Conservation (phyloP, 2,797 vertebrate species). For the Xenops minutus region DNA sequence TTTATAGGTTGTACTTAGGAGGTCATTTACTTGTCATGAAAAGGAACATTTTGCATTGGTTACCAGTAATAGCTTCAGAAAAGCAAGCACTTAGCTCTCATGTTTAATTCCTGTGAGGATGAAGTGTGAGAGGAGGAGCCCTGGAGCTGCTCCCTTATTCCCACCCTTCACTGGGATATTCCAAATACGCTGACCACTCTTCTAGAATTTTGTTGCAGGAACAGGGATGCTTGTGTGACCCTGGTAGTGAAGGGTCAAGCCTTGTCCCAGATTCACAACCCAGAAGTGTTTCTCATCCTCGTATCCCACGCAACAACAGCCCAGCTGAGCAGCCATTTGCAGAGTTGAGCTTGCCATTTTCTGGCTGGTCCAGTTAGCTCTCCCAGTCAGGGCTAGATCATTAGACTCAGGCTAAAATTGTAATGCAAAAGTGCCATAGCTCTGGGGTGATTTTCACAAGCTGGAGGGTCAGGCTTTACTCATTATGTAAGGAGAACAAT, state of each 20-base stretch:
- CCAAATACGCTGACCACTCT: background rate
- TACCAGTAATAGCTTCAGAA: slow-evolving; percentile 52
- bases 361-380: background rate
- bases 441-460: background rate
- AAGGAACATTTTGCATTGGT: slow-evolving; percentile 49
- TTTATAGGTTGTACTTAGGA: slow-evolving; percentile 60
- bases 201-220: background rate
- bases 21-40: slow-evolving; percentile 59
- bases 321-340: background rate
- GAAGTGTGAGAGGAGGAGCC: background rate
- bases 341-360: background rate
- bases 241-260: background rate
- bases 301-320: background rate
- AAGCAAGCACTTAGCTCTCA: slow-evolving; percentile 37
- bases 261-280: background rate
- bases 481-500: background rate
- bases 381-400: background rate
- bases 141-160: background rate
- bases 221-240: background rate
- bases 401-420: background rate
- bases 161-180: background rate
- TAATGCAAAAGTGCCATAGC: background rate
- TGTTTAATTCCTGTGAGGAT: slow-evolving; percentile 28
- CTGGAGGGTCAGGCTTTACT: background rate
- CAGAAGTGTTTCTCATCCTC: background rate